Base-by-base conservation (phyloP, 2,797 vertebrate genomes). In the Knipowitschia caucasica region DNA sequence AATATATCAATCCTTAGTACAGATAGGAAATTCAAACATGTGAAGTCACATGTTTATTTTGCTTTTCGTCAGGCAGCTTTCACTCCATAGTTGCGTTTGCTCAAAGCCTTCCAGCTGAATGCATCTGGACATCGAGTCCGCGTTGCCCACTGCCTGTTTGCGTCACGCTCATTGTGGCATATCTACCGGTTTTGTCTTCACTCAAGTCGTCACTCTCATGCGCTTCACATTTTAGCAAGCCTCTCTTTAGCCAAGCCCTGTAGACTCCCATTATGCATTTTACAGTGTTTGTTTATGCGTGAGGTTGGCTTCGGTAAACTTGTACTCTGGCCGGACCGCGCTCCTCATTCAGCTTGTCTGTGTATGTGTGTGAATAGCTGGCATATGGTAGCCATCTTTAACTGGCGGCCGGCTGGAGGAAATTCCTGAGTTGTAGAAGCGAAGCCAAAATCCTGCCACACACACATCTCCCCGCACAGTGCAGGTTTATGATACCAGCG, bases 331-430 rank as follows among this genome's bases (percentile, higher is more conserved):
- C 53, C 39, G 51, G 35, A 54, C 59, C 69, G 73, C 5, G 59
- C 69, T 65, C 69, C 46, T 62, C 57, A 53, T 72, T 78, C 50
- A 72, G 42, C 44, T 56, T 58, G 46, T 52, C 51, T 54, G 61
- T 69, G 47, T 52, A 54, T 59, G 61, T 70, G 71, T 71, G 59
- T 81, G 78, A 82, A 86, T 82, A 85, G 78, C 86, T 89, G 82
- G 84, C 89, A 90, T 88, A 84, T 90, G 89, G 86, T 81, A 88
- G 81, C 84, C 84, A 91, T 91, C 85, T 86, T 82, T 62, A 69
- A 33, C 75, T 86, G 82, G 82, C 83, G 56, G 69, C 69, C 64
- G 67, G 72, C 73, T 81, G 56, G 77, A 87, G 85, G 85, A 90
- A 89, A 91, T 89, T 88, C 85, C 84, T 84, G 58, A 40, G 53